Conservation (phyloP, 2,888 invertebrate genomes). For the Shargacucullia verbasci region DNA sequence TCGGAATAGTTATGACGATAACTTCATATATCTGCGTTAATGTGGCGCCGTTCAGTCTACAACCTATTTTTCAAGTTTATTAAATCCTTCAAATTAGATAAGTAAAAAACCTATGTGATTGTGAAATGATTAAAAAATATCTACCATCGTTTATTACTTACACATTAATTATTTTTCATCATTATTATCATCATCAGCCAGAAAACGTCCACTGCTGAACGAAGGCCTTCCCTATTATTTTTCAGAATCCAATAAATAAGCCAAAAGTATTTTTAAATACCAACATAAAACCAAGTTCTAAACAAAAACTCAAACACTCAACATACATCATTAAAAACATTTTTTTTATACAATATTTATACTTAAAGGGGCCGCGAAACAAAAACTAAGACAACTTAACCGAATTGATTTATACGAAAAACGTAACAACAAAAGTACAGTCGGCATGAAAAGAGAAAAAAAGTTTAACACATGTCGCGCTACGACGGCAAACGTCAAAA, state of each 20-base stretch:
- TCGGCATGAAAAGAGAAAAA: conserved; percentile 55
- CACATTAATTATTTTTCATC: conserved; percentile 9
- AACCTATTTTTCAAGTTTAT: no score
- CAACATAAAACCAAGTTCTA: conserved; percentile 47
- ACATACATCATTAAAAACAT: conserved; percentile 78
- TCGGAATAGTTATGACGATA: no score
- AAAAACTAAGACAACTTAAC: conserved; percentile 71
- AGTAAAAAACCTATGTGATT: no score
- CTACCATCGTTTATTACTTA: not conserved
- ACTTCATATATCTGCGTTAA: no score
- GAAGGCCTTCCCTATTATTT: conserved; percentile 6
- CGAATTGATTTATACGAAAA: conserved; percentile 77
- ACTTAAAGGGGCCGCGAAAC: conserved; percentile 67
- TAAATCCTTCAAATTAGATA: no score
- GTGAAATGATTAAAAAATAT: no score
- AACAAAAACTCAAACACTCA: conserved; percentile 58
- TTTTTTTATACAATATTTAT: conserved; percentile 75
- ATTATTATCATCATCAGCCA: no score
- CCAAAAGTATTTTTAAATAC: conserved; percentile 31
- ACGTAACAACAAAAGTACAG: conserved; percentile 56
- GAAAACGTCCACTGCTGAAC: no score
- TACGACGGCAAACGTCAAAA: conserved; percentile 83
- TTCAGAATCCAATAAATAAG: conserved; percentile 40
- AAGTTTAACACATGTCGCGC: conserved; percentile 75
- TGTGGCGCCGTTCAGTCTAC: no score